Evolutionary conservation across 2,797 vertebrate genomes (phyloP), one percentile per base, ranked within the genome.

Genomic region (Pelodytes ibericus): DNA sequence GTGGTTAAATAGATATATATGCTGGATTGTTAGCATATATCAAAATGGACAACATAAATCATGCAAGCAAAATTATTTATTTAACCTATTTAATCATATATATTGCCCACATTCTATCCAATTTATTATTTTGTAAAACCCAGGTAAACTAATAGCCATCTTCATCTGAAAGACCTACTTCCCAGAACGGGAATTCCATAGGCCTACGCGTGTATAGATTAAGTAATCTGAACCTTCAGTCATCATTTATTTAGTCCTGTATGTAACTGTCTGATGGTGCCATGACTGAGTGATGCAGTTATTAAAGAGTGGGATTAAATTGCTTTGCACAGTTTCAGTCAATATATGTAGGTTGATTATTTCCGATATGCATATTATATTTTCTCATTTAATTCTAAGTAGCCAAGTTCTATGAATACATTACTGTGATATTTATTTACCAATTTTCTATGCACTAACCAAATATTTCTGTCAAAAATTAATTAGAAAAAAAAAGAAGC

Each of bases 271-370:
- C 56, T 71, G 69, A 72, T 61, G 59, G 25, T 39, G n/a, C 56
- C 33, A 44, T 72, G 62, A 77, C 51, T 67, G 56, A 72, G 69
- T 72, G 69, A 66, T 72, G 62, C 70, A 30, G 51, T 65, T 77
- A 71, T 65, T 36, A 63, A 41, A 71, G 47, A 51, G 53, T 53
- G 62, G 29, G 61, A 72, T 72, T 72, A 56, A 78, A 72, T 77
- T 51, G 56, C 69, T 72, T 78, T 77, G 49, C 25, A 61, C 75
- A n/a, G 31, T 61, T 66, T 41, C 22, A 67, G 75, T 72, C 70
- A 72, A 72, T 72, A 68, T 67, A 72, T 72, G 63, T 66, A 47
- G 31, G 62, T 64, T 72, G 75, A 79, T 78, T 73, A 61, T 72
- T 72, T 72, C 44, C 57, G 41, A 79, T 73, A 67, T 60, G 44